Percentiles rank a stretch among this genome's conserved stretches.
Conservation (phyloP, 2,888 invertebrate species). For the Drosophila mayaguana region DNA sequence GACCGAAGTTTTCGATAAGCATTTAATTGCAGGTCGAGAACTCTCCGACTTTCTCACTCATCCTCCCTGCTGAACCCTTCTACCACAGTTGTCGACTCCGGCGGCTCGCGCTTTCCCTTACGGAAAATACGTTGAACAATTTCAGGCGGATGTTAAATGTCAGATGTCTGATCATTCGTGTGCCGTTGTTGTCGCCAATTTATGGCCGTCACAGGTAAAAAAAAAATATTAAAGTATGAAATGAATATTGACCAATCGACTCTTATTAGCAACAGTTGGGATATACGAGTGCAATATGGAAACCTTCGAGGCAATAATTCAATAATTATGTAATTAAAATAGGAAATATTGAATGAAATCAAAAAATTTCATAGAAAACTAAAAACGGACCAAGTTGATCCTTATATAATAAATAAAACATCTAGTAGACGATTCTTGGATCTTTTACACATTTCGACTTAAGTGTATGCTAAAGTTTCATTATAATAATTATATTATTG, state of each 20-base stretch:
- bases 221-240: constrained; percentile 17
- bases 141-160: constrained; percentile 74
- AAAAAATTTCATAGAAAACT: too few species aligned
- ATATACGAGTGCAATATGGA: background rate
- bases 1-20: constrained; percentile 72
- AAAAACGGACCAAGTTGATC: too few species aligned
- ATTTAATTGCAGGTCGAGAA: constrained; percentile 72
- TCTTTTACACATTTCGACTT: too few species aligned
- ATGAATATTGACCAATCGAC: constrained; percentile 52
- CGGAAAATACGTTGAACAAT: constrained; percentile 71
- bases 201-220: constrained; percentile 47
- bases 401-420: too few species aligned
- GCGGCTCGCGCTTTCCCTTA: constrained; percentile 27
- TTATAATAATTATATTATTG: too few species aligned
- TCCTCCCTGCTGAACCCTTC: background rate
- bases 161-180: constrained; percentile 48
- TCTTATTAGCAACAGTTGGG: constrained; percentile 23
- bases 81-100: background rate
- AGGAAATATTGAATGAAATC: background rate
- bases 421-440: too few species aligned
- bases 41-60: constrained; percentile 26
- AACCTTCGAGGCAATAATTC: background rate
- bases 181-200: constrained; percentile 54
- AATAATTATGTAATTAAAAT: background rate
- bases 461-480: too few species aligned